Evolutionary conservation across 2,888 invertebrate species (phyloP).

Genomic region (Mythimna albipuncta): DNA sequence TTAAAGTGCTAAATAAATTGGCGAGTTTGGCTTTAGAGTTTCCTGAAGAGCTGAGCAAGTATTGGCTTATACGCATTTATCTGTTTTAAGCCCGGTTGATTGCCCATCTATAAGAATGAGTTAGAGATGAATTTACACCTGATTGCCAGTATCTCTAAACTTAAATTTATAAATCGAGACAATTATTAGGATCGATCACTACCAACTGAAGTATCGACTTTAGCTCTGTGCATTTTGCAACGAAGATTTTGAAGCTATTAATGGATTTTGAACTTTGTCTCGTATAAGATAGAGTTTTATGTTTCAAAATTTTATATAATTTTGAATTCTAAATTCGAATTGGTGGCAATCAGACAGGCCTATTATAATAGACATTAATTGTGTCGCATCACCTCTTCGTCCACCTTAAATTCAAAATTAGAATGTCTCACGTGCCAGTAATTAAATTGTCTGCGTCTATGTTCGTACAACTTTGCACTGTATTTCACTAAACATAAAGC

Average conservation of each 20-base stretch:
- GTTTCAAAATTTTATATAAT: background rate
- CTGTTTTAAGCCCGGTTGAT: too few relatives aligned
- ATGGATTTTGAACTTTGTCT: background rate
- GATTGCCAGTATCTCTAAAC: too few relatives aligned
- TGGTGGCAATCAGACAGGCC: background rate
- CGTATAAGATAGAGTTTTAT: background rate
- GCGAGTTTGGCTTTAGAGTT: too few relatives aligned
- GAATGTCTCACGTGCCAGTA: background rate
- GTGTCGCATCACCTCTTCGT: background rate
- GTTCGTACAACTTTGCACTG: constrained; percentile 14
- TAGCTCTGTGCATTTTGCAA: too few relatives aligned
- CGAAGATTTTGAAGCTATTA: background rate
- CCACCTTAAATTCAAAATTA: background rate
- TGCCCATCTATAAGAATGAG: too few relatives aligned
- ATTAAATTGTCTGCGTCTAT: background rate
- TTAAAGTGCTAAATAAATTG: background rate
- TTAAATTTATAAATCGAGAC: too few relatives aligned
- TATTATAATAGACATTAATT: too few relatives aligned
- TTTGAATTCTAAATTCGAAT: background rate
- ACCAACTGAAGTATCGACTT: too few relatives aligned
- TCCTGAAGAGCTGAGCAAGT: too few relatives aligned
- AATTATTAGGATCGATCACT: too few relatives aligned
- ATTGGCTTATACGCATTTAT: too few relatives aligned
- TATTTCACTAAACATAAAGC: constrained; percentile 3
- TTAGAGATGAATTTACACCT: too few relatives aligned